phyloP scores from a whole-genome alignment of 2,888 invertebrate genomes.

The Alviniconcha strummeri region DNA sequence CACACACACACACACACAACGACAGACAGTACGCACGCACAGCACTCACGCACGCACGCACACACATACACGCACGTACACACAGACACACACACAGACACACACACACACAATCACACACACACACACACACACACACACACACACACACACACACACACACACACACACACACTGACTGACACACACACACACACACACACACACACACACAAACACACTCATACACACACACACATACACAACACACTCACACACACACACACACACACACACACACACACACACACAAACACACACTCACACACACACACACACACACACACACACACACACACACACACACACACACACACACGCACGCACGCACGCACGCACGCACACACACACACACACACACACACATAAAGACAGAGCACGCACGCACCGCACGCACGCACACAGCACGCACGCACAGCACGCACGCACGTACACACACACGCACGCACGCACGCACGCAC shows the following conservation, averaged over 20 bases:
- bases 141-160: neutral
- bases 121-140: conserved; percentile 11
- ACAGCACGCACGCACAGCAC: too few species aligned
- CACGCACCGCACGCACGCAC: too few species aligned
- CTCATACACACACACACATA: too few species aligned
- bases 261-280: neutral
- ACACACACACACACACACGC: neutral
- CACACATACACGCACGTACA: conserved; percentile 9
- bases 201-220: too few species aligned
- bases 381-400: conserved; percentile 18
- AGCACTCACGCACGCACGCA: conserved; percentile 9
- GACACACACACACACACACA: too few species aligned
- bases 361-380: conserved; percentile 9
- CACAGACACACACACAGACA: neutral
- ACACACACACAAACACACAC: conserved; percentile 15
- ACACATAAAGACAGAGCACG: too few species aligned
- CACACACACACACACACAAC: conserved; percentile 2
- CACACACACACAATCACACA: conserved; percentile 14
- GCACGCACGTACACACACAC: too few species aligned
- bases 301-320: conserved; percentile 14
- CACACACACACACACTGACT: too few species aligned
- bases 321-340: neutral
- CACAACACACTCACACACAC: too few species aligned
- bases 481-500: too few species aligned
- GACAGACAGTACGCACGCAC: too few species aligned